Evolutionary conservation across 2,797 vertebrate genomes (phyloP).

Genomic region (Serranus cabrilla): DNA sequence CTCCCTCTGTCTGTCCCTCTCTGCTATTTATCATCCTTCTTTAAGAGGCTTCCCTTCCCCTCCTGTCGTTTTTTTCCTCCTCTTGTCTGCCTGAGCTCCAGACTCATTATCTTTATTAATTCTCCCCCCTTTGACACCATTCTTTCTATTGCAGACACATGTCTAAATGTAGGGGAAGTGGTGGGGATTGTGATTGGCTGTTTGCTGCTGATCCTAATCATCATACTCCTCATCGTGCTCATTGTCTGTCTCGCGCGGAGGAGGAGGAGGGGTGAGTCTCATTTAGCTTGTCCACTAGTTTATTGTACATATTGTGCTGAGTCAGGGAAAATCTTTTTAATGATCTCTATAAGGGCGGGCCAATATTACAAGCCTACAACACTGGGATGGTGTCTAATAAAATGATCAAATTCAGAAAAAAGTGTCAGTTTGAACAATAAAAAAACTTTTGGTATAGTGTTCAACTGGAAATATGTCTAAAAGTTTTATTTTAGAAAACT

Average conservation of each 20-base stretch:
- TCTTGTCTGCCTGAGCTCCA: slow-evolving; percentile 53
- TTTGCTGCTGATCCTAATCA: slow-evolving; percentile 82
- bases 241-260: slow-evolving; percentile 77
- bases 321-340: background rate
- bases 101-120: slow-evolving; percentile 75
- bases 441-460: too few relatives aligned
- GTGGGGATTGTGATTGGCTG: slow-evolving; percentile 90
- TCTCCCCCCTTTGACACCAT: slow-evolving; percentile 37
- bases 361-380: too few relatives aligned
- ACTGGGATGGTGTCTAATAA: too few relatives aligned
- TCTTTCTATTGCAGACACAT: slow-evolving; percentile 76
- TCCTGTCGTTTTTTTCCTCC: slow-evolving; percentile 15
- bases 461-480: too few relatives aligned
- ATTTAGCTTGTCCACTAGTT: slow-evolving; percentile 5
- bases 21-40: slow-evolving; percentile 53
- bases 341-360: background rate
- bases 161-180: slow-evolving; percentile 87
- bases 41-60: slow-evolving; percentile 32
- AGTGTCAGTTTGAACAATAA: too few relatives aligned
- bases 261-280: slow-evolving; percentile 66
- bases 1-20: slow-evolving; percentile 15
- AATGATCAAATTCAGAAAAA: too few relatives aligned
- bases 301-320: background rate
- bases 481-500: too few relatives aligned
- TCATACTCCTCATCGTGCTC: slow-evolving; percentile 71